phyloP scores from a whole-genome alignment of 2,888 invertebrate species.

The Leptinotarsa haldemani region DNA sequence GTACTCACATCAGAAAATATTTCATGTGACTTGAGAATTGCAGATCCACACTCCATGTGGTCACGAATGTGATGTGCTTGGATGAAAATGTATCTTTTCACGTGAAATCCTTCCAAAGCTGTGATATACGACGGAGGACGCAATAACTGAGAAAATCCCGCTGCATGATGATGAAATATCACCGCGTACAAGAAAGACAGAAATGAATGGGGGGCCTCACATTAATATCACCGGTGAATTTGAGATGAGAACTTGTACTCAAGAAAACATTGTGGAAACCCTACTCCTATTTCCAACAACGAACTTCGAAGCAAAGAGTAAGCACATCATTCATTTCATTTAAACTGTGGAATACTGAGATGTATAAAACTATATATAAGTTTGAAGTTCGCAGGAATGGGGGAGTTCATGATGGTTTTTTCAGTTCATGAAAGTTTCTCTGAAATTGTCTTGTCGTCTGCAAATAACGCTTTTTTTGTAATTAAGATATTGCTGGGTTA shows the following conservation, averaged over 20 bases:
- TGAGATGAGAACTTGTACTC: background rate
- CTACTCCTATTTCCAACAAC: background rate
- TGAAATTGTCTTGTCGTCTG: too few relatives aligned
- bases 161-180: slow-evolving; percentile 14
- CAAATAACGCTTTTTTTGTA: too few relatives aligned
- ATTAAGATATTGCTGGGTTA: too few relatives aligned
- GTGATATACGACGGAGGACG: slow-evolving; percentile 1
- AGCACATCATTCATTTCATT: too few relatives aligned
- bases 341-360: too few relatives aligned
- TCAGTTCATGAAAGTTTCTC: too few relatives aligned
- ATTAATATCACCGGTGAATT: slow-evolving; percentile 1
- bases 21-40: background rate
- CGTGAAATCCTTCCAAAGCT: background rate
- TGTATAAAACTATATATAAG: too few relatives aligned
- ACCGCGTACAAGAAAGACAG: slow-evolving; percentile 2
- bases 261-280: background rate
- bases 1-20: background rate
- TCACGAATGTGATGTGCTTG: background rate
- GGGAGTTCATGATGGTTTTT: too few relatives aligned
- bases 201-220: slow-evolving; percentile 3
- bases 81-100: background rate
- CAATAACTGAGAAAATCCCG: slow-evolving; percentile 9
- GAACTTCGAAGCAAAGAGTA: background rate
- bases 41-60: background rate
- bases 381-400: too few relatives aligned